Evolutionary conservation across 2,797 vertebrate species (phyloP).

Genomic region (Rhadinocentrus ornatus): DNA sequence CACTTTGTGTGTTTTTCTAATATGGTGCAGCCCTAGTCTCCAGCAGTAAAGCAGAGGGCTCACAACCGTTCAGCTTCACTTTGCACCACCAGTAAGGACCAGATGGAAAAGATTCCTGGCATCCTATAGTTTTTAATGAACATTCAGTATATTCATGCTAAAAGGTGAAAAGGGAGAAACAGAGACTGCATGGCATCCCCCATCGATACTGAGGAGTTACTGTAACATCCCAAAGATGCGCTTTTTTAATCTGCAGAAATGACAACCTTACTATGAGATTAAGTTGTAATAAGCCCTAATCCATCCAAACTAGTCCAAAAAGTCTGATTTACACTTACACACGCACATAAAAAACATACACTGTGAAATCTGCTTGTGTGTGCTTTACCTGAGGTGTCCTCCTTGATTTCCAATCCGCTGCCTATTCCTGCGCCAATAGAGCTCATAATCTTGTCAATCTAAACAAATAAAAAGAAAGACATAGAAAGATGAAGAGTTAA

Average conservation of each 20-base stretch:
- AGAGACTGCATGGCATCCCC: no score
- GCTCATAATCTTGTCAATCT: slow-evolving; percentile 99
- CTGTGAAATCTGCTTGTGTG: slow-evolving; percentile 7
- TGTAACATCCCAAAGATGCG: background rate
- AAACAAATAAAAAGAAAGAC: slow-evolving; percentile 34
- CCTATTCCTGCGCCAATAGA: slow-evolving; percentile 94
- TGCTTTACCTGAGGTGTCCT: slow-evolving; percentile 85
- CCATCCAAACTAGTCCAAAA: background rate
- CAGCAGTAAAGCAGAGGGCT: no score
- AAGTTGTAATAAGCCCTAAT: background rate
- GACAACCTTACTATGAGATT: background rate
- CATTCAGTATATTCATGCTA: no score
- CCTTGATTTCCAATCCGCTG: slow-evolving; percentile 87
- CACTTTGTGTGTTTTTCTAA: no score
- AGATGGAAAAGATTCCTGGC: background rate
- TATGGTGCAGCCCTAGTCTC: no score
- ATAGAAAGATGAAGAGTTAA: slow-evolving; percentile 20
- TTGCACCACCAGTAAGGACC: no score
- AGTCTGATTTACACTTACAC: background rate
- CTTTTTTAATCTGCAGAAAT: background rate
- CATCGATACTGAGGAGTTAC: background rate
- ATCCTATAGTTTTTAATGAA: background rate
- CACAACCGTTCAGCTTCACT: no score
- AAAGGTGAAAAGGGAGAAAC: no score
- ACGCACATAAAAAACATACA: background rate